Evolutionary conservation across 2,888 invertebrate genomes (phyloP), one percentile per base, ranked within the genome.

Genomic region (Cartodere bifasciata): DNA sequence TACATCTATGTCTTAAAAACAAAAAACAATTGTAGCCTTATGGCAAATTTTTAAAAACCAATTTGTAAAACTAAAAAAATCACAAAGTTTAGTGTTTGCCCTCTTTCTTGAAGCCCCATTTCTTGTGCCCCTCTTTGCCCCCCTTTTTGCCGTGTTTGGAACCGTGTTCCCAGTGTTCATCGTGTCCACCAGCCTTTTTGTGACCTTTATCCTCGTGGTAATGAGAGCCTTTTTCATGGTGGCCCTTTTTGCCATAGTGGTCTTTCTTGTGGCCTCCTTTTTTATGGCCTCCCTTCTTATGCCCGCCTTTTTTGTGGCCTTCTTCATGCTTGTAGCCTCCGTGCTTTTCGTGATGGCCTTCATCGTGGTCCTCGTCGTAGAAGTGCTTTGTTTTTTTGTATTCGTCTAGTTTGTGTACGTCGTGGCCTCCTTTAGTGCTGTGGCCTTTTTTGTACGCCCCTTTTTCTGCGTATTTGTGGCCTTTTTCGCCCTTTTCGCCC

Each of bases 351-450:
- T 84, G 81, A 45, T 80, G 80, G 0, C 78, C 84, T 23, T 75
- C 75, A 48, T 82, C 82, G 44, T 85, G 83, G 47, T 83, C 77
- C 58, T 85, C 85, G 45, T 86, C 85, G 56, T 76, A 84, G 72
- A 82, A 85, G 50, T 83, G 76, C 52, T 86, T 85, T 49, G 85
- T 79, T 56, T 86, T 86, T 54, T 84, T 82, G 60, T 73, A 83
- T 58, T 86, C 86, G 56, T 87, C 83, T 37, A 81, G 60, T 51
- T 87, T 86, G 60, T 87, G 83, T 4, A 85, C 69, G 54, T 84
- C 79, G 53, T 87, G 86, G 43, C 83, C 81, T 34, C 87, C 85
- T 56, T 86, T 82, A 43, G 84, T 86, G 39, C 77, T 78, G 60
- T 86, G 85, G 0, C 86, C 86, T 51, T 86, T 86, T 39, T 81